These are phyloP conservation scores for Saiga tatarica DNA, from an alignment of 2,113 vertebrate genomes.

Conservation along the genomic window DNA sequence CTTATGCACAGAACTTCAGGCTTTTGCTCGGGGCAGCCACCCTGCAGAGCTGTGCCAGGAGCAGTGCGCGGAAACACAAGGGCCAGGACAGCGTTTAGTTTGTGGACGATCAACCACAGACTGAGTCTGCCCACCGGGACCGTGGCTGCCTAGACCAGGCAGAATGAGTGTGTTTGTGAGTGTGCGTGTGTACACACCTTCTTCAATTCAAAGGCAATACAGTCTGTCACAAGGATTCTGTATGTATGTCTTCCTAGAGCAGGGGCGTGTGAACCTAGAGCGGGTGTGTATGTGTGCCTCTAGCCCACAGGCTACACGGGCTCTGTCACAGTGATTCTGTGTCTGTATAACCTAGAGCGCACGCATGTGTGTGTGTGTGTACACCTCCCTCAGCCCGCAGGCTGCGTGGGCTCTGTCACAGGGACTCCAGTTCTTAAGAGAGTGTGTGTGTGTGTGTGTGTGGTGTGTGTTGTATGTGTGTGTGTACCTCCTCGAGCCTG, in stretches of 20 bases:
- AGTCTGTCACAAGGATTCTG: not conserved
- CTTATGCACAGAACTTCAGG: not conserved
- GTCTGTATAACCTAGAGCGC: not conserved
- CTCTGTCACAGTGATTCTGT: not conserved
- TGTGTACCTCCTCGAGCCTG: not conserved
- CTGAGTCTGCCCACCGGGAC: not conserved
- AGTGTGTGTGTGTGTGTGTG: too few relatives aligned
- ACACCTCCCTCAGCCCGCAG: too few relatives aligned
- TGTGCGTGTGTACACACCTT: not conserved
- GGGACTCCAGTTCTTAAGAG: not conserved
- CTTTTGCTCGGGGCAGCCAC: not conserved
- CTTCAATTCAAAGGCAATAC: not conserved
- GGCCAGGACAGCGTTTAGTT: not conserved
- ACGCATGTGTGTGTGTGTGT: too few relatives aligned
- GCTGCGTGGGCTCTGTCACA: not conserved
- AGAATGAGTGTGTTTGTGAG: not conserved
- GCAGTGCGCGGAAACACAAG: not conserved
- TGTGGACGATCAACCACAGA: not conserved
- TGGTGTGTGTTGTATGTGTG: too few relatives aligned
- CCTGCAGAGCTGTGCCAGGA: too few relatives aligned
- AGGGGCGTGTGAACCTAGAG: too few relatives aligned
- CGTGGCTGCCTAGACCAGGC: not conserved
- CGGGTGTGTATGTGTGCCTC: too few relatives aligned
- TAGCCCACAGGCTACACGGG: not conserved
- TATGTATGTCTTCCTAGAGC: too few relatives aligned